Percentiles rank a stretch among this genome's conserved stretches.
These are phyloP conservation scores for Chloromyia formosa DNA, from an alignment of 2,888 invertebrate species.

Conservation along the genomic window DNA sequence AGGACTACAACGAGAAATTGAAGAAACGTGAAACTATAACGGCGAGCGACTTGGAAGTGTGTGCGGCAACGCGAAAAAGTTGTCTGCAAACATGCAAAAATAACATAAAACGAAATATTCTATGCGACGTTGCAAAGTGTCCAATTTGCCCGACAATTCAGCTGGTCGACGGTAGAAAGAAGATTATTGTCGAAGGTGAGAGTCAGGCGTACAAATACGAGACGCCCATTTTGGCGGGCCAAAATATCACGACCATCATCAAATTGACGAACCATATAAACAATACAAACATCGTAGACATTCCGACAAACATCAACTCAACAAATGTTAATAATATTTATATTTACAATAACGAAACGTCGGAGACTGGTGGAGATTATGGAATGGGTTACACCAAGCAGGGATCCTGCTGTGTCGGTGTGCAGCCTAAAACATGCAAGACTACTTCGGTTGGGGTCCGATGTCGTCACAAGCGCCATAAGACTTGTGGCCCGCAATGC, in stretches of 20 bases:
- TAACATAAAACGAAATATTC: neutral
- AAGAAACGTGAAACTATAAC: conserved; percentile 36
- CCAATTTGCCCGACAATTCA: conserved; percentile 47
- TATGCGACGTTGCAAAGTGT: conserved; percentile 37
- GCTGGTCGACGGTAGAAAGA: conserved; percentile 25
- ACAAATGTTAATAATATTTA: conserved; percentile 55
- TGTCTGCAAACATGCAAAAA: conserved; percentile 20
- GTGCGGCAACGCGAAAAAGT: conserved; percentile 7
- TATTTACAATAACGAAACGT: conserved; percentile 57
- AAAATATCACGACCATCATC: conserved; percentile 50
- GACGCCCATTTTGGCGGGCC: conserved; percentile 33
- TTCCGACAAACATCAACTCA: conserved; percentile 49
- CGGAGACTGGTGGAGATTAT: conserved; percentile 58
- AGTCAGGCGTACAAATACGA: conserved; percentile 36
- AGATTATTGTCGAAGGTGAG: conserved; percentile 44
- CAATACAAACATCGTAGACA: conserved; percentile 48
- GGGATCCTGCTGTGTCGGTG: conserved; percentile 59
- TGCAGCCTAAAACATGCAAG: conserved; percentile 52
- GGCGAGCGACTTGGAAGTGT: conserved; percentile 25
- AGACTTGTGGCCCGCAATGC: conserved; percentile 59
- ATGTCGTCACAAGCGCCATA: conserved; percentile 55
- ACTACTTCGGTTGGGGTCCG: conserved; percentile 48
- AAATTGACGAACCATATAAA: conserved; percentile 49
- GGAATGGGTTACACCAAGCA: conserved; percentile 59
- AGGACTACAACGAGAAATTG: conserved; percentile 32